phyloP scores from a whole-genome alignment of 2,888 invertebrate species.

The Cryptosula pallasiana region DNA sequence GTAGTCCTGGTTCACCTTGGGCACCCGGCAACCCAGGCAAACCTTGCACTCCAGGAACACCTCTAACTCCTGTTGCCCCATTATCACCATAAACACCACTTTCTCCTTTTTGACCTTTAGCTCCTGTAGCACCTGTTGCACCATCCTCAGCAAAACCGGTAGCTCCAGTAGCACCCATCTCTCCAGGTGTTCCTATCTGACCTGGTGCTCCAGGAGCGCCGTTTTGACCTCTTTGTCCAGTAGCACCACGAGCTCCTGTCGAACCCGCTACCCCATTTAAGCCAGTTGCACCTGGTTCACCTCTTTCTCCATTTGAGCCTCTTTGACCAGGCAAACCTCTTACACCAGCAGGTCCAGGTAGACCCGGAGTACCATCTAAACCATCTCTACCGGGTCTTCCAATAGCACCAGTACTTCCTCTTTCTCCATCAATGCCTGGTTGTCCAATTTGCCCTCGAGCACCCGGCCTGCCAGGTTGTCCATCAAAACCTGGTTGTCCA shows the following conservation, averaged over 20 bases:
- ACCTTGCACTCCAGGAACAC: slow-evolving; percentile 27
- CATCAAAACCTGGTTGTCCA: slow-evolving; percentile 23
- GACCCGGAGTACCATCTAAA: slow-evolving; percentile 14
- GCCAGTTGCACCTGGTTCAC: slow-evolving; percentile 1
- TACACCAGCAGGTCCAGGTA: slow-evolving; percentile 6
- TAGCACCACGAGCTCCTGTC: slow-evolving; percentile 8
- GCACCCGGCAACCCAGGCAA: slow-evolving; percentile 25
- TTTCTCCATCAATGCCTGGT: slow-evolving; percentile 24
- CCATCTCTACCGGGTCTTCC: slow-evolving; percentile 10
- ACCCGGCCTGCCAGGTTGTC: slow-evolving; percentile 24
- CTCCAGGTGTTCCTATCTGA: slow-evolving; percentile 30
- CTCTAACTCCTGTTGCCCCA: slow-evolving; percentile 27
- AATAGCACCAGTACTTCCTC: slow-evolving; percentile 17
- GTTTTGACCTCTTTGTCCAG: neutral
- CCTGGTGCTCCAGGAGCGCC: slow-evolving; percentile 29
- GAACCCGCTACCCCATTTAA: neutral
- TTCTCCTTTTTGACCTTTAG: slow-evolving; percentile 25
- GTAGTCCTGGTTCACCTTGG: neutral
- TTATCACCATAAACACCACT: slow-evolving; percentile 25
- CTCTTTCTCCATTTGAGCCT: neutral
- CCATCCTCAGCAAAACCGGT: slow-evolving; percentile 29
- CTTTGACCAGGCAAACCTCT: neutral
- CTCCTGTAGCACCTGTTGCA: slow-evolving; percentile 26
- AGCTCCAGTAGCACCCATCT: slow-evolving; percentile 30
- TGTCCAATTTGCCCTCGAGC: slow-evolving; percentile 23